Evolutionary conservation across 2,888 invertebrate genomes (phyloP).

Genomic region (Danaus chrysippus): DNA sequence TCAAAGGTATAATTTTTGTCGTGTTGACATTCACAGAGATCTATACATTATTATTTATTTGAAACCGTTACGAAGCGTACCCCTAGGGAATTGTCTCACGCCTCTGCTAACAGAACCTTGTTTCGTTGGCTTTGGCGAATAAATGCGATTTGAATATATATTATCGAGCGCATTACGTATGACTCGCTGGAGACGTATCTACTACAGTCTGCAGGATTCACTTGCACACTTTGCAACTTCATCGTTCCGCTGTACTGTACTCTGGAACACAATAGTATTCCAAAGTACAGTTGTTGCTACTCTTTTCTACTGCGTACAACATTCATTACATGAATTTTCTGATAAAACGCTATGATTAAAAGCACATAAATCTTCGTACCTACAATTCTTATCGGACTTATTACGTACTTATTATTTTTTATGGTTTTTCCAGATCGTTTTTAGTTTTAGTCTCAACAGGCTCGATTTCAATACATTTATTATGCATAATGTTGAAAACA

Average conservation of each 20-base stretch:
- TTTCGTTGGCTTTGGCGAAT: constrained; percentile 69
- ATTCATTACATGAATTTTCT: background rate
- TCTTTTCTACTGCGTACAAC: background rate
- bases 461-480: background rate
- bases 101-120: constrained; percentile 61
- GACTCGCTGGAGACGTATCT: constrained; percentile 68
- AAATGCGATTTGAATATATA: constrained; percentile 75
- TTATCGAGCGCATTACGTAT: constrained; percentile 72
- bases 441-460: background rate
- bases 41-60: constrained; percentile 25
- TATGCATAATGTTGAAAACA: background rate
- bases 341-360: constrained; percentile 1
- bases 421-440: too few species aligned
- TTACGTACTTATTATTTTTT: too few species aligned
- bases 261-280: constrained; percentile 22
- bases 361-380: background rate
- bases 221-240: constrained; percentile 39
- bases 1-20: background rate
- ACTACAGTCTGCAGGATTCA: constrained; percentile 52
- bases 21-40: constrained; percentile 6
- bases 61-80: constrained; percentile 48
- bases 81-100: constrained; percentile 58
- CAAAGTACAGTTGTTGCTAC: constrained; percentile 16
- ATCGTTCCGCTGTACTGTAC: constrained; percentile 30
- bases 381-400: background rate